Evolutionary conservation across 2,888 invertebrate species (phyloP).

Genomic region (Xylophagus ater): DNA sequence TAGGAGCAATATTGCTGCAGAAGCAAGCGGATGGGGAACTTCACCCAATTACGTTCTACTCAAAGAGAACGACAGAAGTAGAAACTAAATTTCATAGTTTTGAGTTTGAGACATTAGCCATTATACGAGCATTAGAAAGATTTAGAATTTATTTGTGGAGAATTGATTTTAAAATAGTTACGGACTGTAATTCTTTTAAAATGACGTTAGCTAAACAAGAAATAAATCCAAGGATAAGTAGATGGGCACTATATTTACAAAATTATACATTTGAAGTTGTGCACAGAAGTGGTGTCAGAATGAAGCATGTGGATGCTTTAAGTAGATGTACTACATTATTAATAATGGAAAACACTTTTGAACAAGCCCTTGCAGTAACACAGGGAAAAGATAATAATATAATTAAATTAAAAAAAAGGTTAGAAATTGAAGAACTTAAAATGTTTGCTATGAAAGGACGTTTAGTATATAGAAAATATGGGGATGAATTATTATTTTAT

Average conservation of each 20-base stretch:
- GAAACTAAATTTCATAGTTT: constrained; percentile 28
- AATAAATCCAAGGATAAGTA: constrained; percentile 23
- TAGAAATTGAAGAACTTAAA: neutral
- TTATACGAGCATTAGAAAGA: constrained; percentile 21
- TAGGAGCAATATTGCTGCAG: constrained; percentile 27
- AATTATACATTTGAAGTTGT: constrained; percentile 21
- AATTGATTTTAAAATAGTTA: constrained; percentile 24
- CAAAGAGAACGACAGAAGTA: constrained; percentile 22
- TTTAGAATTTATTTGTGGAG: constrained; percentile 24
- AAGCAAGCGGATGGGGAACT: constrained; percentile 21
- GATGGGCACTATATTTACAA: constrained; percentile 24
- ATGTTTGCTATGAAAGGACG: neutral
- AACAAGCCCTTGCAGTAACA: constrained; percentile 15
- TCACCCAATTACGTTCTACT: constrained; percentile 28
- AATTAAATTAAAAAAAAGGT: neutral
- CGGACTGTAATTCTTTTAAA: constrained; percentile 24
- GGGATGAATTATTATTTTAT: constrained; percentile 6
- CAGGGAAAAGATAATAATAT: neutral
- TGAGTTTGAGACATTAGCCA: constrained; percentile 25
- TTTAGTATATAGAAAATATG: constrained; percentile 2
- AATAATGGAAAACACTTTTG: constrained; percentile 21
- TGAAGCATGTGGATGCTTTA: constrained; percentile 25
- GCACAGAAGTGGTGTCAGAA: constrained; percentile 20
- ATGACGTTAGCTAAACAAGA: constrained; percentile 24
- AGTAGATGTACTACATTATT: constrained; percentile 18